phyloP scores from a whole-genome alignment of 2,888 invertebrate species.

The Pristionchus entomophagus region DNA sequence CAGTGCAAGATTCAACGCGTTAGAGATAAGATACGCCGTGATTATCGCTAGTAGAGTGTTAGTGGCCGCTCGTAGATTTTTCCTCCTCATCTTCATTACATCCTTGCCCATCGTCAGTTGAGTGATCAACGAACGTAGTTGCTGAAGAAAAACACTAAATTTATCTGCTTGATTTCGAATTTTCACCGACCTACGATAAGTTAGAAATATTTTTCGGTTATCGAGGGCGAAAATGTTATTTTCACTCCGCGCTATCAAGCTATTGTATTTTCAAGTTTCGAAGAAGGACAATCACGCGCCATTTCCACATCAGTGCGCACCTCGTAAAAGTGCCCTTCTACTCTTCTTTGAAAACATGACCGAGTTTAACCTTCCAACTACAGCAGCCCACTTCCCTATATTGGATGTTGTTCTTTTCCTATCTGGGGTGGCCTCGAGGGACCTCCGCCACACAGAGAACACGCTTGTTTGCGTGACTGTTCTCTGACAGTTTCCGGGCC shows the following conservation, averaged over 20 bases:
- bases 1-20: conserved; percentile 68
- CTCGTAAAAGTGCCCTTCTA: too few species aligned
- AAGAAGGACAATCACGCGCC: too few species aligned
- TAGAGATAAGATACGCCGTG: conserved; percentile 72
- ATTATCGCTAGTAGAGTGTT: conserved; percentile 72
- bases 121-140: conserved; percentile 73
- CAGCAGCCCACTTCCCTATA: background rate
- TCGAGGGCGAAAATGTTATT: too few species aligned
- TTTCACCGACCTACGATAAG: too few species aligned
- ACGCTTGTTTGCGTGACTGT: background rate
- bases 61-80: conserved; percentile 68
- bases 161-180: too few species aligned
- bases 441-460: background rate
- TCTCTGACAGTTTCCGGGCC: background rate
- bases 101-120: conserved; percentile 74
- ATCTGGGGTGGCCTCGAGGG: background rate
- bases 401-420: background rate
- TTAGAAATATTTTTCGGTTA: too few species aligned
- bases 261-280: too few species aligned
- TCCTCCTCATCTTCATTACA: conserved; percentile 70
- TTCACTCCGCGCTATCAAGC: too few species aligned
- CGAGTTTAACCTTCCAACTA: background rate
- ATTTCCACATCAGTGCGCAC: too few species aligned
- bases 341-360: background rate
- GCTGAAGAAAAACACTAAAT: conserved; percentile 62